Evolutionary conservation across 2,113 vertebrate genomes (phyloP), one percentile per base, ranked within the genome.

Genomic region (Agapornis roseicollis): DNA sequence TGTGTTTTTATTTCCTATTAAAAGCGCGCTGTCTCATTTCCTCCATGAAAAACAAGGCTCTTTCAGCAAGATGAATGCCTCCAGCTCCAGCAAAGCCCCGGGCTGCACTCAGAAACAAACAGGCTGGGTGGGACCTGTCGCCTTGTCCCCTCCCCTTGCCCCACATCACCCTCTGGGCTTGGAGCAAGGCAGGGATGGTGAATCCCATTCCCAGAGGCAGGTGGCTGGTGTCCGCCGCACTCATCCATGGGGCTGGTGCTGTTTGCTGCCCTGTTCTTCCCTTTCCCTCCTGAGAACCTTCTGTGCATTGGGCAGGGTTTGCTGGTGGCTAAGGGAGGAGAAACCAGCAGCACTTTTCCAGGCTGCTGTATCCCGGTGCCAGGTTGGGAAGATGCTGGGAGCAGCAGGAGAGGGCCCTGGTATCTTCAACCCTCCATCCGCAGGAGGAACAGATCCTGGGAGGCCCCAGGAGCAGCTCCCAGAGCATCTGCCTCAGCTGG

Each of bases 1-100:
- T 85, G 90, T 93, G 89, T 94, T 97, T 97, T 96, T 69, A 79
- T 96, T 94, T 95, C 95, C 82, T 61, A 84, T 93, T 90, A 87
- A 93, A 80, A 91, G 80, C 68, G 0, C 39, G 8, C 91, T 82
- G 91, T 64, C 84, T 97, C 89, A 49, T 92, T 97, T 94, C 87
- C 95, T 97, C 90, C 66, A 3, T 63, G 76, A 92, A 97, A 96
- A 94, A 93, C 93, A 94, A 89, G 69, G 81, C 79, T 80, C 55
- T 73, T 84, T 88, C 85, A 89, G 88, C 39, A 27, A n/a, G 82
- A 73, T 37, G 61, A 35, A 39, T 85, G 90, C 74, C 79, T 71
- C 23, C 50, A 64, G 70, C 60, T 29, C 68, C 31, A 5, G 91
- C 77, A 65, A 24, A 61, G 28, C 44, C 50, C 72, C 4, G 1